Conservation (phyloP, 1,140 invertebrate species). For the Dryas iulia region DNA sequence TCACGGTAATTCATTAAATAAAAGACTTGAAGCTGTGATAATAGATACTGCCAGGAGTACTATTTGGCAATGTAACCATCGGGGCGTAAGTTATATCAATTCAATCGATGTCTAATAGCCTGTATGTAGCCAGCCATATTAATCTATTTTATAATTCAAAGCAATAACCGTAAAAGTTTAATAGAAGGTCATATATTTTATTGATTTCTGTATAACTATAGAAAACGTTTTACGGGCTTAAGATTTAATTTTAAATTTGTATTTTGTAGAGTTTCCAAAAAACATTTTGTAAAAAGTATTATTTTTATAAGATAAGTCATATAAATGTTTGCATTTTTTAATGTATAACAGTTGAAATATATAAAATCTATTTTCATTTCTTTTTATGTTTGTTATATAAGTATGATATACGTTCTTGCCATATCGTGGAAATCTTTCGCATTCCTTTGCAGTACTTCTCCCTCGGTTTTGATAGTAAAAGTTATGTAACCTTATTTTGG, state of each 20-base stretch:
- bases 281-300: neutral
- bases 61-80: neutral
- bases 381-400: no score
- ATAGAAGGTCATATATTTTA: neutral
- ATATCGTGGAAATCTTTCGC: neutral
- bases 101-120: neutral
- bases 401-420: neutral
- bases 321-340: no score
- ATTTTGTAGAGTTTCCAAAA: neutral
- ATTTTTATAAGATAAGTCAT: no score
- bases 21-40: neutral
- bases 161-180: neutral
- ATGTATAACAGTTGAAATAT: no score
- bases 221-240: no score
- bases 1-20: neutral
- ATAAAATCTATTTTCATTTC: no score
- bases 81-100: neutral
- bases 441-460: neutral
- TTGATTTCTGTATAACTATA: neutral
- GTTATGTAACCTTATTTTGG: neutral
- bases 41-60: neutral
- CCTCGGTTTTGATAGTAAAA: neutral
- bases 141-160: slow-evolving; percentile 1
- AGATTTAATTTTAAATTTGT: neutral
- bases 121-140: neutral